These are phyloP conservation scores for Chloroceryle inda DNA, from an alignment of 2,797 vertebrate genomes.

Conservation along the genomic window DNA sequence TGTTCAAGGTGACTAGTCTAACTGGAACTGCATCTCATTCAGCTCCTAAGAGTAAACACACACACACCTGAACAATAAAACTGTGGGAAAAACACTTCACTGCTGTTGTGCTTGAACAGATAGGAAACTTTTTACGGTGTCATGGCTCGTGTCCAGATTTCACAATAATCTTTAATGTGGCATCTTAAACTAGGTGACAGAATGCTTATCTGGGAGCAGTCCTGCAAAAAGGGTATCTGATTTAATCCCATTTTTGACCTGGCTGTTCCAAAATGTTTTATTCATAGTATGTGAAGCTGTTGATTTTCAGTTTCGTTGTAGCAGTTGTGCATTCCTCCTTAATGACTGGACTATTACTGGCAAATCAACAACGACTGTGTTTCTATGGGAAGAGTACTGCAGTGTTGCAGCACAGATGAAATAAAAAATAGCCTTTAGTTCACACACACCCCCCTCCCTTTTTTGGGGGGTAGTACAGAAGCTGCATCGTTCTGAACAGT, in stretches of 20 bases:
- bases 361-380: not conserved
- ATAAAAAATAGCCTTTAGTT: not conserved
- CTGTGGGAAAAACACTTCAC: constrained; percentile 61
- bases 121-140: constrained; percentile 1
- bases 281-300: not conserved
- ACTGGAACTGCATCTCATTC: constrained; percentile 66
- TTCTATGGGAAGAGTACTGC: not conserved
- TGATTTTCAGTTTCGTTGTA: not conserved
- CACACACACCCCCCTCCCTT: not conserved
- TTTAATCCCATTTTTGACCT: not conserved
- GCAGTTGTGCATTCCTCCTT: not conserved
- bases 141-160: not conserved
- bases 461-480: not conserved
- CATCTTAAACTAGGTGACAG: not conserved
- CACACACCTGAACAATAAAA: constrained; percentile 72
- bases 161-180: constrained; percentile 1
- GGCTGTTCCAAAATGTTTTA: not conserved
- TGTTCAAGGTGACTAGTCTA: constrained; percentile 45
- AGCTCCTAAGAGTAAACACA: constrained; percentile 40
- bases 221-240: not conserved
- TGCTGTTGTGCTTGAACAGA: not conserved
- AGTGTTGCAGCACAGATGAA: not conserved
- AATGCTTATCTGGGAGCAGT: not conserved
- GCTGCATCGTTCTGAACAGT: not conserved
- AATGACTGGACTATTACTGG: not conserved